phyloP scores from a whole-genome alignment of 2,888 invertebrate species.

The Conus canariensis region DNA sequence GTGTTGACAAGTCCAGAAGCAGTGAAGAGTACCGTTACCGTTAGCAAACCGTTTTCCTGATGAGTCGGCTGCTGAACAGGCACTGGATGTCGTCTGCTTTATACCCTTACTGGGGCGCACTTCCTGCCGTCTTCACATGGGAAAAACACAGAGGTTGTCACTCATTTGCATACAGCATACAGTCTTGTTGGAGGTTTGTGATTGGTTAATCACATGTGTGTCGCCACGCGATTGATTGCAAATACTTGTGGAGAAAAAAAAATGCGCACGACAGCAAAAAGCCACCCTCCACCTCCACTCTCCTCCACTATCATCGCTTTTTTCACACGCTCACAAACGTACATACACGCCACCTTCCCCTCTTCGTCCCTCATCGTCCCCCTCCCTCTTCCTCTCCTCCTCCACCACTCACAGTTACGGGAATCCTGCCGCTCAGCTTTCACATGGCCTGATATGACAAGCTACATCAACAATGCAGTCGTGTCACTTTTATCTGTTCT shows the following conservation, averaged over 20 bases:
- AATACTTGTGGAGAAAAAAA: not conserved
- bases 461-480: too few species aligned
- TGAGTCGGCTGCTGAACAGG: not conserved
- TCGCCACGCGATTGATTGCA: not conserved
- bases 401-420: too few species aligned
- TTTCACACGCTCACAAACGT: too few species aligned
- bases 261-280: not conserved
- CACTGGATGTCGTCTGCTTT: not conserved
- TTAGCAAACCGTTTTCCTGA: not conserved
- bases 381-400: too few species aligned
- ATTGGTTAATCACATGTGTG: not conserved
- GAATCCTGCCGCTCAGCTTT: too few species aligned
- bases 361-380: too few species aligned
- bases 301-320: not conserved
- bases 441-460: too few species aligned
- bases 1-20: not conserved
- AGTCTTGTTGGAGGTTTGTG: not conserved
- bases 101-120: not conserved
- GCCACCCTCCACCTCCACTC: not conserved
- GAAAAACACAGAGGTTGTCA: not conserved
- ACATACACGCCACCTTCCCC: too few species aligned
- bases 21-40: not conserved
- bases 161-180: not conserved
- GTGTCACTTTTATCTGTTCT: too few species aligned
- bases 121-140: not conserved